A percentile compares a stretch with the other conserved stretches of the same genome.
These are phyloP conservation scores for Caenorhabditis wallacei DNA, from an alignment of 2,888 invertebrate genomes.

Conservation along the genomic window DNA sequence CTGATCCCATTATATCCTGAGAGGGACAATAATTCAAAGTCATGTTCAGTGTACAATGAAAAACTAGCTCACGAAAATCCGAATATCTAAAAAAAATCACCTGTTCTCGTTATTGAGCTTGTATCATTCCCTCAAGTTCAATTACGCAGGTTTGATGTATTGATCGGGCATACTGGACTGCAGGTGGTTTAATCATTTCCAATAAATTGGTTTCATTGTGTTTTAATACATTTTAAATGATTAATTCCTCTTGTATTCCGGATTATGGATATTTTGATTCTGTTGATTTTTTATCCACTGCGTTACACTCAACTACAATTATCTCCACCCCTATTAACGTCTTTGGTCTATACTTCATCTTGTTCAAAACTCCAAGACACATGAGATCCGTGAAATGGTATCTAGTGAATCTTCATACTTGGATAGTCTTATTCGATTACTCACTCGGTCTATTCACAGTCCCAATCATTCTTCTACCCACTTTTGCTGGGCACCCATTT, in stretches of 20 bases:
- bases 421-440: slow-evolving; percentile 1
- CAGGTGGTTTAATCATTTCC: no score
- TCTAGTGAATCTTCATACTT: slow-evolving; percentile 1
- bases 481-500: neutral
- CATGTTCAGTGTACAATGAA: no score
- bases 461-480: neutral
- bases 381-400: slow-evolving; percentile 29
- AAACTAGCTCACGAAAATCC: no score
- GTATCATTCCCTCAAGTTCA: no score
- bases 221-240: slow-evolving; percentile 6
- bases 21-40: no score
- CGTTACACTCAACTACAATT: neutral
- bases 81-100: no score
- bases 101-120: no score
- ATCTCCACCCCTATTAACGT: slow-evolving; percentile 8
- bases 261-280: slow-evolving; percentile 19
- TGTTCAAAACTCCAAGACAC: slow-evolving; percentile 20
- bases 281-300: slow-evolving; percentile 6
- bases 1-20: neutral
- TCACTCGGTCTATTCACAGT: neutral
- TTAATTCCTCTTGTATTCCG: slow-evolving; percentile 4
- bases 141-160: no score
- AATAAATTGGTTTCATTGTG: no score
- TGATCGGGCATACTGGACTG: no score
- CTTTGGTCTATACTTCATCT: slow-evolving; percentile 16